A percentile compares a stretch with the other conserved stretches of the same genome.
Conservation (phyloP, 2,888 invertebrate genomes). For the Caenorhabditis panamensis region DNA sequence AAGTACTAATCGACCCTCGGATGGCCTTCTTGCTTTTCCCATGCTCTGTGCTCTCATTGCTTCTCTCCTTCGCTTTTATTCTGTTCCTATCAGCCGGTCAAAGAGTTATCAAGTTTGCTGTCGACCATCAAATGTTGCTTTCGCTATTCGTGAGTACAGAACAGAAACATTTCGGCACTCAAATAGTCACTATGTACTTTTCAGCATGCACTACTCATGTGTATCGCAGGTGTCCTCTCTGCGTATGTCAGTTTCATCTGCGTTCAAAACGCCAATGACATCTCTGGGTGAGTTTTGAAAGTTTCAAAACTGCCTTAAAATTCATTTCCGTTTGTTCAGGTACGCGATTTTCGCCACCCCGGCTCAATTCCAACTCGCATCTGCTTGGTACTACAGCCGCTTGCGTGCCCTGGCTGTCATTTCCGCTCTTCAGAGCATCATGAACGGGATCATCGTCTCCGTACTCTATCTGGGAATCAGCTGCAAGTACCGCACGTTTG, state of each 20-base stretch:
- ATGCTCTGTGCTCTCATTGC: constrained; percentile 35
- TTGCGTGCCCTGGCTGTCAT: constrained; percentile 57
- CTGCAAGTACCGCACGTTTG: constrained; percentile 68
- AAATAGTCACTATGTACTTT: constrained; percentile 13
- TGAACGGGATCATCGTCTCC: constrained; percentile 58
- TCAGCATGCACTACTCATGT: constrained; percentile 64
- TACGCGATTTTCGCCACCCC: constrained; percentile 65
- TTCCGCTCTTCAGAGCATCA: constrained; percentile 52
- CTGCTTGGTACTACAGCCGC: constrained; percentile 66
- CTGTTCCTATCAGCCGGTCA: constrained; percentile 48
- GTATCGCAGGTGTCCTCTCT: constrained; percentile 43
- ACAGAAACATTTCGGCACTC: neutral
- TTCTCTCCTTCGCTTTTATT: constrained; percentile 53
- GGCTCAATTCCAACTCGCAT: constrained; percentile 65
- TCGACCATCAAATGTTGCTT: constrained; percentile 53
- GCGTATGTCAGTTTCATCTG: constrained; percentile 62
- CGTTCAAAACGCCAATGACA: constrained; percentile 59
- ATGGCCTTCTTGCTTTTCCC: constrained; percentile 59
- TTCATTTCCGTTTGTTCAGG: constrained; percentile 10
- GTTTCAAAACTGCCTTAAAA: neutral
- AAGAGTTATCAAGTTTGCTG: constrained; percentile 44
- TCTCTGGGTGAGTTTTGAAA: constrained; percentile 30
- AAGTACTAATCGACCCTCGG: constrained; percentile 56
- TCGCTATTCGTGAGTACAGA: constrained; percentile 52
- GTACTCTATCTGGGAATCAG: constrained; percentile 65